Conservation (phyloP, 2,888 invertebrate genomes). For the Acholoe squamosa region DNA sequence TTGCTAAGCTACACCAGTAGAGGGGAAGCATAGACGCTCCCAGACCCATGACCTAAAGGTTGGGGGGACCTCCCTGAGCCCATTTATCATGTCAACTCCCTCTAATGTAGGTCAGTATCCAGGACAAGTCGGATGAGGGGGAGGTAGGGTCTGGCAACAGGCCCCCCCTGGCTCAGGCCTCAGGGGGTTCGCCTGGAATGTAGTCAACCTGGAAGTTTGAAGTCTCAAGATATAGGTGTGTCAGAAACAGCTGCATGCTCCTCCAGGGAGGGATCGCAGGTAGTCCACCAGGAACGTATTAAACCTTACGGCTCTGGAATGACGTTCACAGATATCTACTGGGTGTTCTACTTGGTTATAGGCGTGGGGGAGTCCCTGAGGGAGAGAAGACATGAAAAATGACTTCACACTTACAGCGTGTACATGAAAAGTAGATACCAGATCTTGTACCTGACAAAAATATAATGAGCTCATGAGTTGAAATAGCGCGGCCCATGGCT, state of each 20-base stretch:
- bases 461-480: too few species aligned
- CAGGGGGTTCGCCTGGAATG: slow-evolving; percentile 13
- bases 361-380: too few species aligned
- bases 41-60: slow-evolving; percentile 32
- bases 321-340: neutral
- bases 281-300: neutral
- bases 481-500: too few species aligned
- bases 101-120: slow-evolving; percentile 43
- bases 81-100: slow-evolving; percentile 48
- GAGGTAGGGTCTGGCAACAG: neutral
- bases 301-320: neutral
- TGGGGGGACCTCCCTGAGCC: neutral
- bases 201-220: slow-evolving; percentile 42
- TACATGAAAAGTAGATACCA: too few species aligned
- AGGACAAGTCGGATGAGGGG: neutral
- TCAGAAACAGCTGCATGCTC: neutral
- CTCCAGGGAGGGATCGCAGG: neutral
- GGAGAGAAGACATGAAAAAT: too few species aligned
- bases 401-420: too few species aligned
- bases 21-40: neutral
- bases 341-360: too few species aligned
- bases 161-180: slow-evolving; percentile 2
- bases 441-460: too few species aligned
- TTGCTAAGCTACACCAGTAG: slow-evolving; percentile 31
- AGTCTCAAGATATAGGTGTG: neutral